Evolutionary conservation across 2,888 invertebrate genomes (phyloP), one percentile per base, ranked within the genome.

Genomic region (Asteroscopus sphinx): DNA sequence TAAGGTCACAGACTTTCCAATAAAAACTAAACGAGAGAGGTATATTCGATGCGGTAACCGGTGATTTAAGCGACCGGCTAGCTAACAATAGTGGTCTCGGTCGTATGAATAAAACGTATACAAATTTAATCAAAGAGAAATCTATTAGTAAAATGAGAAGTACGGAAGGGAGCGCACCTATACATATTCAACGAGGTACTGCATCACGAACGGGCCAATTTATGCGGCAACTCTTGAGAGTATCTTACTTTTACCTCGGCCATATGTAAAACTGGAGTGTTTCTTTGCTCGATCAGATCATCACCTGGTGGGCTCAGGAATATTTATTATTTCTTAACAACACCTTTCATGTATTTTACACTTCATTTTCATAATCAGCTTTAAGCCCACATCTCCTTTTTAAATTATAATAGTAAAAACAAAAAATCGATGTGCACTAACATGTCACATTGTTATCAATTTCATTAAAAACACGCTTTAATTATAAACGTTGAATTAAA

Each of bases 91-190:
- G 90, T 88, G 81, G 88, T 84, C 85, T 86, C 83, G 76, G 73
- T 76, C 87, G 86, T 91, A 92, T 92, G 93, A 92, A 93, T 93
- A 93, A 93, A 94, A 92, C 89, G 91, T 90, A 92, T 91, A 93
- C 93, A 94, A 93, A 93, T 94, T 93, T 94, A 94, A 94, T 94
- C 93, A 94, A 92, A 93, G 92, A 90, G 91, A 92, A 94, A 93
- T 94, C 93, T 94, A 94, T 94, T 94, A 94, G 94, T 93, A 94
- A 94, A 94, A 94, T 94, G 94, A 93, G 93, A 92, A 93, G 90
- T 92, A 92, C 91, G 94, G 93, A 92, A 94, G 93, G 93, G 93
- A 91, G 91, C 91, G 85, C 90, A 92, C 88, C 90, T 93, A 93
- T 94, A 94, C 94, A 94, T 94, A 94, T 94, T 93, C 94, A 94